phyloP scores from a whole-genome alignment of 2,113 vertebrate species.

The Cettia cetti region DNA sequence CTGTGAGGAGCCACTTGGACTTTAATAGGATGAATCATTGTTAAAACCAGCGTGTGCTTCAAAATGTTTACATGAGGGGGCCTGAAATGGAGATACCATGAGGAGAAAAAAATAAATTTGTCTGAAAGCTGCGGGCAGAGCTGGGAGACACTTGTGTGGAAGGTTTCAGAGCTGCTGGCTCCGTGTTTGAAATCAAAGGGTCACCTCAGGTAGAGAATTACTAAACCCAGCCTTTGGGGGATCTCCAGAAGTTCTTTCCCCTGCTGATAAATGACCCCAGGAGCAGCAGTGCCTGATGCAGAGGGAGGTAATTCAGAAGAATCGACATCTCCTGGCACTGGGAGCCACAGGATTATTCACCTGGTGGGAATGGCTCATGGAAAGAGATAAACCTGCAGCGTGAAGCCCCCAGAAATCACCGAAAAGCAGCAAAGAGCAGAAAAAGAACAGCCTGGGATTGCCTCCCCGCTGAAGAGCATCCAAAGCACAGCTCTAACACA shows the following conservation, averaged over 20 bases:
- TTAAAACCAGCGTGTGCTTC: constrained; percentile 33
- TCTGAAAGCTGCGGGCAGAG: not conserved
- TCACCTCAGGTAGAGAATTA: not conserved
- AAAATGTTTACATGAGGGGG: constrained; percentile 33
- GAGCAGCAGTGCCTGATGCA: not conserved
- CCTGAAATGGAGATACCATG: not conserved
- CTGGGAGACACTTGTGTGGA: not conserved
- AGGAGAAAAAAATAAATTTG: not conserved
- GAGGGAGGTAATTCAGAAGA: not conserved
- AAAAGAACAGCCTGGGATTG: not conserved
- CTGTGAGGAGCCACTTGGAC: constrained; percentile 48
- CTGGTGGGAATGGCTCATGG: not conserved
- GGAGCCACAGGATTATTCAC: not conserved
- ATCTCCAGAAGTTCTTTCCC: not conserved
- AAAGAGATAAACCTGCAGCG: not conserved
- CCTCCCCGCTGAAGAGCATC: not conserved
- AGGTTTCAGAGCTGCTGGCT: not conserved
- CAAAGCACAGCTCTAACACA: fast-evolving
- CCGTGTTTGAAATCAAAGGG: not conserved
- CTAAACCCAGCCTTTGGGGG: not conserved
- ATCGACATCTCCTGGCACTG: not conserved
- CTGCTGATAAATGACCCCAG: not conserved
- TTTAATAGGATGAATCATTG: constrained; percentile 55
- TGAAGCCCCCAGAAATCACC: not conserved
- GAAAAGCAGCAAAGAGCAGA: not conserved